Evolutionary conservation across 1,140 invertebrate genomes (phyloP).

Genomic region (Pseudoatta argentina): DNA sequence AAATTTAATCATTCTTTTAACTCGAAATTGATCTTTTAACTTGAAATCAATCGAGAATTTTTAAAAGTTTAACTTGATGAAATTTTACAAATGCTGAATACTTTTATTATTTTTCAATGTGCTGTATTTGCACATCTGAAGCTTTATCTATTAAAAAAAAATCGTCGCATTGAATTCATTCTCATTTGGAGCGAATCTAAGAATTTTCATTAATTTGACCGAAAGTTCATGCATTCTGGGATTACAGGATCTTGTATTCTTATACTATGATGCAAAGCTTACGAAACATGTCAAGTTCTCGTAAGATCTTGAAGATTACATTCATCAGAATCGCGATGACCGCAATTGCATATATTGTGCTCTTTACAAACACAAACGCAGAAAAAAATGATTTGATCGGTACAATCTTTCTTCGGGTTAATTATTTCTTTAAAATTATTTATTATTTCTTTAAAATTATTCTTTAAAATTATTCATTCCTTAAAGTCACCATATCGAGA

Average conservation of each 20-base stretch:
- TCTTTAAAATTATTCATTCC: conserved; percentile 6
- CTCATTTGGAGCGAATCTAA: neutral
- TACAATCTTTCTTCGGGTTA: conserved; percentile 40
- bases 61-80: neutral
- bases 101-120: neutral
- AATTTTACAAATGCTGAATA: neutral
- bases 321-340: conserved; percentile 5
- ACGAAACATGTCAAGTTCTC: conserved; percentile 4
- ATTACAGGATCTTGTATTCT: conserved; percentile 20
- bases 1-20: neutral
- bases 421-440: conserved; percentile 31
- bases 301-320: neutral
- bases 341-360: conserved; percentile 8
- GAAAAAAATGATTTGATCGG: conserved; percentile 26
- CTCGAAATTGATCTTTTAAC: too few species aligned
- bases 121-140: neutral
- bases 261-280: conserved; percentile 32
- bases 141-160: neutral
- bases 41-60: neutral
- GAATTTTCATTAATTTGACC: neutral
- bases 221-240: neutral
- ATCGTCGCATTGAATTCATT: conserved; percentile 2
- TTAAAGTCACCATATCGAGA: neutral
- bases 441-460: neutral
- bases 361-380: neutral